Evolutionary conservation across 1,140 invertebrate genomes (phyloP).

Genomic region (Plutomurus gul): DNA sequence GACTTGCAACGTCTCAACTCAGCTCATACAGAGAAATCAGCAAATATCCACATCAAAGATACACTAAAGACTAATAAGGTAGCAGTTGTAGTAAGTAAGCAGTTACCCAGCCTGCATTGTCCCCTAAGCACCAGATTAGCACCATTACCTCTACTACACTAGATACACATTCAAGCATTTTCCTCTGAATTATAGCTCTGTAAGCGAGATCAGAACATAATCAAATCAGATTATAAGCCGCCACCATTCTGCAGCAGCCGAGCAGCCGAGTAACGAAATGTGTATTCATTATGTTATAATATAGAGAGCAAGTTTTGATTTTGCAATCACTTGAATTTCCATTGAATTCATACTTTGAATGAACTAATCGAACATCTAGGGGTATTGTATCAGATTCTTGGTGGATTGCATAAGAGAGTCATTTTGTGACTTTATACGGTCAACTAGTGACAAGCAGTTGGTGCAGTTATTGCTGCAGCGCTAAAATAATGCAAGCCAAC

Average conservation of each 20-base stretch:
- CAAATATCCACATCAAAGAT: no score
- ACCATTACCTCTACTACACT: no score
- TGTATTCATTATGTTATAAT: not conserved
- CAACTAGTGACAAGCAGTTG: not conserved
- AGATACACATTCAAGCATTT: no score
- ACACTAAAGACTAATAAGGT: no score
- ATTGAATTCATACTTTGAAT: not conserved
- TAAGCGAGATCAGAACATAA: constrained; percentile 5
- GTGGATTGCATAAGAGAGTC: not conserved
- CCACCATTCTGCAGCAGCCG: not conserved
- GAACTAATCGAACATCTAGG: not conserved
- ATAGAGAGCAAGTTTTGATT: constrained; percentile 9
- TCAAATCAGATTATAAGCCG: constrained; percentile 15
- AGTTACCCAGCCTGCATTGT: no score
- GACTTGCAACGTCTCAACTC: no score
- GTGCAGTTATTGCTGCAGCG: not conserved
- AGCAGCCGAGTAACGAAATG: no score
- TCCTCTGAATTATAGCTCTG: not conserved
- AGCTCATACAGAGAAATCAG: no score
- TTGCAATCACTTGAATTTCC: constrained; percentile 21
- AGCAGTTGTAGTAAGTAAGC: no score
- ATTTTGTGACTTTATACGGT: not conserved
- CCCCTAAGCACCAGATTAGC: not conserved
- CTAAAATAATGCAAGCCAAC: not conserved
- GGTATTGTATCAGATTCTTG: not conserved